phyloP scores from a whole-genome alignment of 2,888 invertebrate genomes.

The Pristionchus mayeri region DNA sequence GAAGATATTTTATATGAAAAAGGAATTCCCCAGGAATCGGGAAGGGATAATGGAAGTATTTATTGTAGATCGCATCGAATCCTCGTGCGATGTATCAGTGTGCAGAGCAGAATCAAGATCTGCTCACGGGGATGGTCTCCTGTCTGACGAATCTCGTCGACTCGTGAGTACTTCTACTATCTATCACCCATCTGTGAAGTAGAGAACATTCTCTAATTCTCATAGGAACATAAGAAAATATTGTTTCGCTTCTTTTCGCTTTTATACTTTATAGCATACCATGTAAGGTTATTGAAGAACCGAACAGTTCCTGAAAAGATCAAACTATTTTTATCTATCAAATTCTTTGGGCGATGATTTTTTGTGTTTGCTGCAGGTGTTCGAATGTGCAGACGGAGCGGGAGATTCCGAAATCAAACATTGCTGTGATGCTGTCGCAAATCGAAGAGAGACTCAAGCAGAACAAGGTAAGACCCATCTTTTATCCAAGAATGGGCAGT shows the following conservation, averaged over 20 bases:
- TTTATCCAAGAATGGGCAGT: too few relatives aligned
- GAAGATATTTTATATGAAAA: background rate
- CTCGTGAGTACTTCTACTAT: conserved; percentile 23
- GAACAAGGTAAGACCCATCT: conserved; percentile 37
- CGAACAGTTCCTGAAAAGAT: background rate
- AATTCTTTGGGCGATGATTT: background rate
- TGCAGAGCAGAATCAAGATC: conserved; percentile 43
- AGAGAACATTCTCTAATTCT: too few relatives aligned
- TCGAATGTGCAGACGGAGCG: conserved; percentile 31
- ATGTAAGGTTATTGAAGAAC: background rate
- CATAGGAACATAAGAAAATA: too few relatives aligned
- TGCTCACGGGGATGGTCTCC: conserved; percentile 48
- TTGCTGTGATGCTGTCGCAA: conserved; percentile 38
- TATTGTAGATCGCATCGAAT: conserved; percentile 37
- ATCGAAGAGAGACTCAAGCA: conserved; percentile 33
- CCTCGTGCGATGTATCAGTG: conserved; percentile 47
- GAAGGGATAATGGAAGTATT: too few relatives aligned
- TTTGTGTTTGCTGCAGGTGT: too few relatives aligned
- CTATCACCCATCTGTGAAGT: background rate
- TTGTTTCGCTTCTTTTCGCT: too few relatives aligned
- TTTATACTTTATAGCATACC: too few relatives aligned
- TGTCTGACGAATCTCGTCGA: conserved; percentile 49
- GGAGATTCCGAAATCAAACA: conserved; percentile 46
- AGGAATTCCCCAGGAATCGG: too few relatives aligned
- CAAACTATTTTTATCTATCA: background rate